A percentile compares a stretch with the other conserved stretches of the same genome.
Conservation (phyloP, 2,113 vertebrate species). For the Myotis lucifugus region DNA sequence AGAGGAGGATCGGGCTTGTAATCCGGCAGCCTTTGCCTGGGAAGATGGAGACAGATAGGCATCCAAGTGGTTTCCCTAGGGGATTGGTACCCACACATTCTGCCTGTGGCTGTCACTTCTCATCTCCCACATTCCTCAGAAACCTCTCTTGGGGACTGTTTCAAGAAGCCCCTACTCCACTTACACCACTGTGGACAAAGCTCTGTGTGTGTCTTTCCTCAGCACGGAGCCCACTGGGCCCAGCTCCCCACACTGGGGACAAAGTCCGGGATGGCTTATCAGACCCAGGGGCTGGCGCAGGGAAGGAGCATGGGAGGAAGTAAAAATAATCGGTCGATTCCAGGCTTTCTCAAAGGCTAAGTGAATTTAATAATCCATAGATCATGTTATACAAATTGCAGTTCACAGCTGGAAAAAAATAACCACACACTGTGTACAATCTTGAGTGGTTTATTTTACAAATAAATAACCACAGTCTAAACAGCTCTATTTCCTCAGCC, state of each 20-base stretch:
- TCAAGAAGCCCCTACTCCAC: neutral
- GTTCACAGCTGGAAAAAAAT: slow-evolving; percentile 74
- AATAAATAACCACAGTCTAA: slow-evolving; percentile 63
- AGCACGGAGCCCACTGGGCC: neutral
- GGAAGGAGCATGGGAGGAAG: neutral
- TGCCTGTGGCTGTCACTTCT: neutral
- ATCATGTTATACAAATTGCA: slow-evolving; percentile 74
- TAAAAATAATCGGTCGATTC: slow-evolving; percentile 53
- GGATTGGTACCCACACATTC: too few species aligned
- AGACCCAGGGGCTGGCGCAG: neutral
- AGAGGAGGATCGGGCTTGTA: neutral
- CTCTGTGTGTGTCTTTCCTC: neutral
- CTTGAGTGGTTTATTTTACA: slow-evolving; percentile 69
- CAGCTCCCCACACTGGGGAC: neutral
- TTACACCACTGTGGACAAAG: neutral
- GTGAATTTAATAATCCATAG: slow-evolving; percentile 77
- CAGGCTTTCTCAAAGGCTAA: slow-evolving; percentile 63
- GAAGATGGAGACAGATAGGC: too few species aligned
- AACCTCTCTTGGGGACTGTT: neutral
- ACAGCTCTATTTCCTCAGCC: slow-evolving; percentile 68
- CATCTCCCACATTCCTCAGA: neutral
- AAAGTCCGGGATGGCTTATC: neutral
- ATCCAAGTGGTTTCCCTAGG: neutral
- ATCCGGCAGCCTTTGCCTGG: accelerated
- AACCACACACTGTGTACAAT: slow-evolving; percentile 63